Percentiles rank a stretch among this genome's conserved stretches.
Conservation (phyloP, 1,140 invertebrate species). For the Drosophila santomea region DNA sequence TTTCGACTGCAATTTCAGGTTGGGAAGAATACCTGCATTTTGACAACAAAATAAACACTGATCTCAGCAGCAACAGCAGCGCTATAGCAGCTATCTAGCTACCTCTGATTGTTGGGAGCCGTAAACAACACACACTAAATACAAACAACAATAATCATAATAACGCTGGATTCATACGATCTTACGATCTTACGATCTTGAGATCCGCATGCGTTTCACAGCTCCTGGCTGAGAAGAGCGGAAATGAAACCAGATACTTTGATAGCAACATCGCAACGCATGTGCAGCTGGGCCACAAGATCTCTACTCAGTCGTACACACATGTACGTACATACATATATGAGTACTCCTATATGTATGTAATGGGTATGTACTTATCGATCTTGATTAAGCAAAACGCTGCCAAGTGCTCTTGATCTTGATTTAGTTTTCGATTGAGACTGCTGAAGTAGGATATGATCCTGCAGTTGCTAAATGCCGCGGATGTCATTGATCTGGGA, state of each 20-base stretch:
- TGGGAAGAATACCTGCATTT: slow-evolving; percentile 67
- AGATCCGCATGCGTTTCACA: slow-evolving; percentile 60
- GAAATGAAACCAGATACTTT: slow-evolving; percentile 84
- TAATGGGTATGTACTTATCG: slow-evolving; percentile 35
- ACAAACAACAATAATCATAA: slow-evolving; percentile 69
- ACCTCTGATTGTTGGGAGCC: slow-evolving; percentile 79
- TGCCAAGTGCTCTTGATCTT: slow-evolving; percentile 57
- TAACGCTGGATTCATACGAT: slow-evolving; percentile 30
- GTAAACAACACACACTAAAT: slow-evolving; percentile 72
- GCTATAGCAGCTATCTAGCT: slow-evolving; percentile 20
- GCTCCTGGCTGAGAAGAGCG: slow-evolving; percentile 72
- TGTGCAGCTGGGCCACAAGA: slow-evolving; percentile 28
- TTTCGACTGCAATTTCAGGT: slow-evolving; percentile 52
- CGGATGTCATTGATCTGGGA: slow-evolving; percentile 41
- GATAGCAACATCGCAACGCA: slow-evolving; percentile 66
- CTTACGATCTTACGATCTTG: slow-evolving; percentile 13
- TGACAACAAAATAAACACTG: slow-evolving; percentile 80
- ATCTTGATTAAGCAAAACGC: slow-evolving; percentile 61
- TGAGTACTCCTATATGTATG: background rate
- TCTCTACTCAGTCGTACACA: slow-evolving; percentile 4
- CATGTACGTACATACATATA: slow-evolving; percentile 18
- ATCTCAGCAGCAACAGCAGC: slow-evolving; percentile 31
- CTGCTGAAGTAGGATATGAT: slow-evolving; percentile 49
- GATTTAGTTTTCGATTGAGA: slow-evolving; percentile 18
- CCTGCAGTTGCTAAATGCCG: slow-evolving; percentile 38